phyloP scores from a whole-genome alignment of 2,113 vertebrate genomes.

The Riparia riparia region DNA sequence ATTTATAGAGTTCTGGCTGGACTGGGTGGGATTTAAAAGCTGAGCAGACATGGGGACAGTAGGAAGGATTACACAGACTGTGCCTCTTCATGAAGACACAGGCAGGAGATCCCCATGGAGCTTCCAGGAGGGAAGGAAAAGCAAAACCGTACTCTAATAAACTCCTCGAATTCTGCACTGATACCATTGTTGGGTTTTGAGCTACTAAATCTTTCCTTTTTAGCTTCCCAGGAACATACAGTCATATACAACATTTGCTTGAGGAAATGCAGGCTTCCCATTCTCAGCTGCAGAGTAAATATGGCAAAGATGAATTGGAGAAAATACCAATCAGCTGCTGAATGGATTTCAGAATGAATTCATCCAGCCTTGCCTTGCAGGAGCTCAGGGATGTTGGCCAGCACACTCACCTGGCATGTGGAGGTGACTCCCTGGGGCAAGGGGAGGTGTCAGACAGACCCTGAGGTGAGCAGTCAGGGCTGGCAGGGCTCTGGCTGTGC shows the following conservation, averaged over 20 bases:
- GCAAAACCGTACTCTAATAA: not conserved
- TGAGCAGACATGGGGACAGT: not conserved
- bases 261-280: not conserved
- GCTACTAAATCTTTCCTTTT: not conserved
- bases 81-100: not conserved
- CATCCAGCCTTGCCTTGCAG: not conserved
- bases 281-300: not conserved
- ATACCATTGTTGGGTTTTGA: not conserved
- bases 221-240: not conserved
- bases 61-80: not conserved
- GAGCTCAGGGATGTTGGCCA: not conserved
- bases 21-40: not conserved
- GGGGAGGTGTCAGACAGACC: not conserved
- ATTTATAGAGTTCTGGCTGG: not conserved
- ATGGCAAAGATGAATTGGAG: not conserved
- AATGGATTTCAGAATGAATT: not conserved
- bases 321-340: not conserved
- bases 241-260: not conserved
- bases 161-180: not conserved
- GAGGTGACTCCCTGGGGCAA: not conserved
- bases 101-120: not conserved
- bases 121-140: not conserved
- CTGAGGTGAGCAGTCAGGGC: not conserved
- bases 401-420: accelerated
- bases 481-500: not conserved